These are phyloP conservation scores for Celastrina argiolus DNA, from an alignment of 2,888 invertebrate species.

Conservation along the genomic window DNA sequence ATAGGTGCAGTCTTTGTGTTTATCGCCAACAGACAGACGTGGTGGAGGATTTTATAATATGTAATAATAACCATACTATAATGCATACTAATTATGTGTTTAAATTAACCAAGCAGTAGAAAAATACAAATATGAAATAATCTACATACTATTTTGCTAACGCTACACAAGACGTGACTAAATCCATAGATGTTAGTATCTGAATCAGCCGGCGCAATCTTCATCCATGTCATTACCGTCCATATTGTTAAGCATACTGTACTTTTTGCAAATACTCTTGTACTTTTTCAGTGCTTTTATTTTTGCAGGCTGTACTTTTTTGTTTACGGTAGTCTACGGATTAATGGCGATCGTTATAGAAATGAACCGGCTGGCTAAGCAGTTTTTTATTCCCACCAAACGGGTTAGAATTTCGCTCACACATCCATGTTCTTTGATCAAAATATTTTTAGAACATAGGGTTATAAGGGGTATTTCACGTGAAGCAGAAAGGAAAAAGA, in stretches of 20 bases:
- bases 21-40: too few relatives aligned
- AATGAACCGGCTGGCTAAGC: neutral
- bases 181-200: constrained; percentile 45
- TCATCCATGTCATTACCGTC: constrained; percentile 22
- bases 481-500: too few relatives aligned
- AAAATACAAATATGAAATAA: too few relatives aligned
- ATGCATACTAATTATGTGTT: too few relatives aligned
- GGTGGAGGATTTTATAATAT: too few relatives aligned
- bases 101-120: too few relatives aligned
- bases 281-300: constrained; percentile 12
- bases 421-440: too few relatives aligned
- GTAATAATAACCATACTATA: too few relatives aligned
- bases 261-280: constrained; percentile 15
- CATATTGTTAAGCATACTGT: neutral
- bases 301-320: neutral
- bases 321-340: neutral
- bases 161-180: constrained; percentile 53
- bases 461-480: too few relatives aligned
- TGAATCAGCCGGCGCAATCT: constrained; percentile 34
- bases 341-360: constrained; percentile 8
- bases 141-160: constrained; percentile 34
- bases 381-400: neutral
- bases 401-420: neutral
- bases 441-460: too few relatives aligned
- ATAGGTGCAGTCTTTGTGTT: too few relatives aligned